Evolutionary conservation across 2,113 vertebrate species (phyloP).

Genomic region (Actenoides hombroni): DNA sequence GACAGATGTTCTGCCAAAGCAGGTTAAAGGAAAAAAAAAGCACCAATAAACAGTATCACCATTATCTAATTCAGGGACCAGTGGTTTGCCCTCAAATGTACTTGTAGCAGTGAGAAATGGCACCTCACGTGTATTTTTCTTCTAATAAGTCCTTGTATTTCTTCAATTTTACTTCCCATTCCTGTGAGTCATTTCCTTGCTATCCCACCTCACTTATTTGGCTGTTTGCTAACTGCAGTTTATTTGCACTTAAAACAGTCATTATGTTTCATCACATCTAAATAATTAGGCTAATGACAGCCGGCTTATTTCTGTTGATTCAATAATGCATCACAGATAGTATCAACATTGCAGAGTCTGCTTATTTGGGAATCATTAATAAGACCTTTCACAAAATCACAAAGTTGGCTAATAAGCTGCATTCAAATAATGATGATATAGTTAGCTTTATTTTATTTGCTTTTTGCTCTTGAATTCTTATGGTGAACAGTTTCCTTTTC

Average conservation of each 20-base stretch:
- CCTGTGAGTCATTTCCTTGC: background rate
- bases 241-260: slow-evolving; percentile 30
- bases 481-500: background rate
- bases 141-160: background rate
- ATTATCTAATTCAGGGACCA: background rate
- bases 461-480: background rate
- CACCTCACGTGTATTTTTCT: background rate
- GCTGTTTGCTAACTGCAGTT: background rate
- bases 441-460: background rate
- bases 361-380: slow-evolving; percentile 4
- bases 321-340: slow-evolving; percentile 2
- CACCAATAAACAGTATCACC: background rate
- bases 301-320: slow-evolving; percentile 34
- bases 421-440: background rate
- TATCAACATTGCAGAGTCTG: background rate
- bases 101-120: background rate
- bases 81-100: background rate
- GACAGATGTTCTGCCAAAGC: slow-evolving; percentile 2
- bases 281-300: slow-evolving; percentile 49
- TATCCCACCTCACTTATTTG: background rate
- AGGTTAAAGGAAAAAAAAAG: background rate
- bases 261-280: background rate
- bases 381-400: background rate
- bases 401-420: background rate
- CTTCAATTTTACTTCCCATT: background rate